Evolutionary conservation across 2,797 vertebrate species (phyloP), one percentile per base, ranked within the genome.

Genomic region (Bradypodion pumilum): DNA sequence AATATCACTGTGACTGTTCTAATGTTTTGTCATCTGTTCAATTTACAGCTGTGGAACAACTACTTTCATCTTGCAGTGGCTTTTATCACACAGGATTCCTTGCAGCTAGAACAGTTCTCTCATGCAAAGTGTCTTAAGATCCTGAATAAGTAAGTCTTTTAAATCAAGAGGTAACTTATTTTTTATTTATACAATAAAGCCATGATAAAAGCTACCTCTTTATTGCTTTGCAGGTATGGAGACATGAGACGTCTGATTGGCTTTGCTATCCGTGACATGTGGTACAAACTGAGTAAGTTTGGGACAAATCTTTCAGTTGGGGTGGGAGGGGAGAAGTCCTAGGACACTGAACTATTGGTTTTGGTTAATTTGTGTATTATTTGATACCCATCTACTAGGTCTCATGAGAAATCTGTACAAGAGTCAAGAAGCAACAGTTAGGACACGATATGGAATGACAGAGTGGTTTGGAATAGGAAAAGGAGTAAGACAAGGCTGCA

Each of bases 61-160:
- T 99, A 99, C 94, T 99, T 99, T 95, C 98, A 99, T 95, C 97
- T 99, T 97, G 98, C 98, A 0, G 98, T 99, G 94, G 98, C 98
- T 82, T 99, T 99, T 94, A 98, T 99, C 95, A 99, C 98, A 87
- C 98, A 99, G 91, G 98, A 99, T 92, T 99, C 98, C 83, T 95
- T 99, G 92, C 98, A 99, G 94, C 97, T 99, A 89, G 97, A 99
- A 95, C 97, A 98, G 91, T 98, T 99, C 88, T 99, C 98, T 0
- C 95, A 96, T 32, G 97, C 97, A 80, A 99, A 99, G 93, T 97
- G 97, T 95, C 97, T 96, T 97, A 99, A 99, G 94, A 98, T 99
- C 91, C 95, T 98, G 90, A 96, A 95, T 95, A 99, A 99, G 98
- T 99, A 96, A 97, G 98, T 81, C 79, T 83, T 69, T 10, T 74